Conservation (phyloP, 2,888 invertebrate species). For the Nomada flava region DNA sequence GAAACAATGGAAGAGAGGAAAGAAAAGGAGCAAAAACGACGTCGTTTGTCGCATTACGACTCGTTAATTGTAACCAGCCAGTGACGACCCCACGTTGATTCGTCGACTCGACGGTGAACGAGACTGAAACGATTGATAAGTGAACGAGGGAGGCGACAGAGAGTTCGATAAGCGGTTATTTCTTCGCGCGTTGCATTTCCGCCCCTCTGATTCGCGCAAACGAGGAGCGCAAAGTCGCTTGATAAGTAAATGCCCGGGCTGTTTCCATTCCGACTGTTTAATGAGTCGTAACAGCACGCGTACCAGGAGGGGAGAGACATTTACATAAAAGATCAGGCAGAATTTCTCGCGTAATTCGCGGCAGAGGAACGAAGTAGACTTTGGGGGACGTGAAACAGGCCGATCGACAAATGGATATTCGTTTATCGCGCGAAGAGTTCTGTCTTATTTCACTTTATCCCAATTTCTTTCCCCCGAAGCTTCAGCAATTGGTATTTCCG, state of each 20-base stretch:
- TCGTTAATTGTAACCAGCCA: conserved; percentile 24
- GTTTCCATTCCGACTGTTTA: conserved; percentile 66
- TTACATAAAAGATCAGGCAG: conserved; percentile 54
- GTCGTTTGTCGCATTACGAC: not conserved
- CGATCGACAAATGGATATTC: not conserved
- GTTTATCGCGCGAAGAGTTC: not conserved
- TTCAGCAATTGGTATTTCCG: too few relatives aligned
- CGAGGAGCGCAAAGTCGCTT: conserved; percentile 54
- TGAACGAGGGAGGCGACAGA: not conserved
- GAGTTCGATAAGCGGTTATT: conserved; percentile 54
- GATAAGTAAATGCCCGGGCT: conserved; percentile 62
- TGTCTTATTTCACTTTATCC: too few relatives aligned
- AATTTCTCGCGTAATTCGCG: conserved; percentile 34
- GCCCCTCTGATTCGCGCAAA: conserved; percentile 42
- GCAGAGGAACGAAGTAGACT: not conserved
- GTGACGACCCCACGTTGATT: conserved; percentile 6
- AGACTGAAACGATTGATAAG: conserved; percentile 52
- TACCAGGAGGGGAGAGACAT: conserved; percentile 24
- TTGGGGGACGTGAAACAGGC: not conserved
- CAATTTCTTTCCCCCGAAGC: too few relatives aligned
- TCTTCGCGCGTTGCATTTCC: conserved; percentile 13
- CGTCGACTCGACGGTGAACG: conserved; percentile 4
- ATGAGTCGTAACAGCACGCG: conserved; percentile 67
- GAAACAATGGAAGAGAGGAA: too few relatives aligned
- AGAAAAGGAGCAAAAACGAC: not conserved